phyloP scores from a whole-genome alignment of 2,797 vertebrate genomes.

The Cossypha caffra region DNA sequence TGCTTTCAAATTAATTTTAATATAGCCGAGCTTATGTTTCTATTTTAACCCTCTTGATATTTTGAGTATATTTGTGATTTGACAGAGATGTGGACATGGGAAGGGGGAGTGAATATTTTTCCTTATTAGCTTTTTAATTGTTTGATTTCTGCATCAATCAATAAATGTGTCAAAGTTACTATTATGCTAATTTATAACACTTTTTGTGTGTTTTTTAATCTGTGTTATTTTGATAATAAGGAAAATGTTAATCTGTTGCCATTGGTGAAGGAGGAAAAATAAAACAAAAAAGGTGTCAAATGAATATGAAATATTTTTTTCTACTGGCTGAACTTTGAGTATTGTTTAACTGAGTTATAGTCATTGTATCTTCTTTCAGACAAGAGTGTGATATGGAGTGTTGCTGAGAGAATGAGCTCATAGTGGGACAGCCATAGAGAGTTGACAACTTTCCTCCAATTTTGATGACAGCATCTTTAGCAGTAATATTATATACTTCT shows the following conservation, averaged over 20 bases:
- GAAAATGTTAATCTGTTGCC: neutral
- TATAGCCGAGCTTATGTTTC: neutral
- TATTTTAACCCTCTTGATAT: neutral
- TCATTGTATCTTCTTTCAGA: neutral
- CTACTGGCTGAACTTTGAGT: neutral
- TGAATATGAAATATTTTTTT: neutral
- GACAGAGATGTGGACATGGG: neutral
- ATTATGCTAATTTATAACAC: neutral
- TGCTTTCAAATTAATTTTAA: slow-evolving; percentile 9
- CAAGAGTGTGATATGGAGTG: rapidly evolving
- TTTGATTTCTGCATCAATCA: neutral
- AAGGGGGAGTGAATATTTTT: rapidly evolving
- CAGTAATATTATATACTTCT: neutral
- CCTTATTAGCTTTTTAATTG: neutral
- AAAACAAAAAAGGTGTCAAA: neutral
- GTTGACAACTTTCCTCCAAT: neutral
- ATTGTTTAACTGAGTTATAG: neutral
- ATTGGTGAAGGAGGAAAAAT: neutral
- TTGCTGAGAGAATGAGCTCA: neutral
- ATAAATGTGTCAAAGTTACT: neutral
- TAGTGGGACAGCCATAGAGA: neutral
- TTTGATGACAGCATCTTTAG: neutral
- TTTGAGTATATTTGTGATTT: neutral
- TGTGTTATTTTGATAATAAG: neutral
- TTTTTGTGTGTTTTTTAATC: neutral